These are phyloP conservation scores for Cryptoleucopteryx plumbea DNA, from an alignment of 2,113 vertebrate species.

Conservation along the genomic window DNA sequence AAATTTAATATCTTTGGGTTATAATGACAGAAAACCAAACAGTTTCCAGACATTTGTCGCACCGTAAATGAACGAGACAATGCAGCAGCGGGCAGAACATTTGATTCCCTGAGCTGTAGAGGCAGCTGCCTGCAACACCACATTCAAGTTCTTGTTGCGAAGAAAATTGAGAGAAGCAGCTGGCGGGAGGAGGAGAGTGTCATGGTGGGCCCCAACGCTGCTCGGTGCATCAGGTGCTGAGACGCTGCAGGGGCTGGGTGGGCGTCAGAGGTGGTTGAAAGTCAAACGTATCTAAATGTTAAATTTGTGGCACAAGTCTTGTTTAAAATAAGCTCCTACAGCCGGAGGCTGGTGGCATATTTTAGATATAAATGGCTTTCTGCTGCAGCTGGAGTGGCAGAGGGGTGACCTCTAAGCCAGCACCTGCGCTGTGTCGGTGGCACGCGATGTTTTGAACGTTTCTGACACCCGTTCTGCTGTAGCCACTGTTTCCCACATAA, in stretches of 20 bases:
- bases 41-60: neutral
- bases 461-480: neutral
- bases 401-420: neutral
- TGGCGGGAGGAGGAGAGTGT: neutral
- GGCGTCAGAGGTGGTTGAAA: neutral
- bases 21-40: neutral
- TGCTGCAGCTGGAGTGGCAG: neutral
- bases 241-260: neutral
- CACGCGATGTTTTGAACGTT: rapidly evolving
- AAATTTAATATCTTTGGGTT: conserved; percentile 17
- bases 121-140: neutral
- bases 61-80: neutral
- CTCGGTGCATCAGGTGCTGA: neutral
- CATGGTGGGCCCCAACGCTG: rapidly evolving
- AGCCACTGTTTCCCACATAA: rapidly evolving
- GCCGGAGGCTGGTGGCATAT: rapidly evolving
- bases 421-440: neutral
- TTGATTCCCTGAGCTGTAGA: neutral
- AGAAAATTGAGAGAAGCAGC: rapidly evolving
- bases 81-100: rapidly evolving
- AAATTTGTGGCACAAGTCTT: neutral
- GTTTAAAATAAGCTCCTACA: neutral
- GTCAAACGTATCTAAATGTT: rapidly evolving
- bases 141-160: neutral
- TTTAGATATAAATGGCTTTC: neutral